phyloP scores from a whole-genome alignment of 2,113 vertebrate species.

The Reinhardtius hippoglossoides region DNA sequence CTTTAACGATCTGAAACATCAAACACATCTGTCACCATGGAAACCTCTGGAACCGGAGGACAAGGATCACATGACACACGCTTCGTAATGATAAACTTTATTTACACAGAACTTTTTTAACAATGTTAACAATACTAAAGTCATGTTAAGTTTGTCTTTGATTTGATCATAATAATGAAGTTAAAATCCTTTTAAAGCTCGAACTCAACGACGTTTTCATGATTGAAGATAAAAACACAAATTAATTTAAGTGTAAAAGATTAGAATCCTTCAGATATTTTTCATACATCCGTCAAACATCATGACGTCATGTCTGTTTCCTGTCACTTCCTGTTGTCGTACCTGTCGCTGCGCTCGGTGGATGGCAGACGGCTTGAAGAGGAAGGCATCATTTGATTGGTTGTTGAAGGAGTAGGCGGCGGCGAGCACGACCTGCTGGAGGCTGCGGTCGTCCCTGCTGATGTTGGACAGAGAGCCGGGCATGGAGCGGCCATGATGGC shows the following conservation, averaged over 20 bases:
- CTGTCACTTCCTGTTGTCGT: neutral
- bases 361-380: constrained; percentile 72
- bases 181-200: too few relatives aligned
- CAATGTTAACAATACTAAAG: too few relatives aligned
- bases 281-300: too few relatives aligned
- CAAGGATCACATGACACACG: neutral
- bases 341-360: constrained; percentile 76
- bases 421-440: constrained; percentile 60
- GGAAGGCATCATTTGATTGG: constrained; percentile 79
- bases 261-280: too few relatives aligned
- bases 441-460: constrained; percentile 62
- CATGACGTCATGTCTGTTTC: neutral
- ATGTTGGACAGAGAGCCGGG: constrained; percentile 71
- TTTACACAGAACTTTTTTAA: too few relatives aligned
- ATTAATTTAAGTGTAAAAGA: too few relatives aligned
- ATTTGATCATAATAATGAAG: too few relatives aligned
- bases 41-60: neutral
- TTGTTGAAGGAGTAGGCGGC: constrained; percentile 76
- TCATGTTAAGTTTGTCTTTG: too few relatives aligned
- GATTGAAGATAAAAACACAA: too few relatives aligned
- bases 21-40: neutral
- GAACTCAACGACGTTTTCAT: neutral
- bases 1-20: constrained; percentile 72
- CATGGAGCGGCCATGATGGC: neutral
- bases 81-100: too few relatives aligned